phyloP scores from a whole-genome alignment of 53 echinoderm and acorn worm species.

The Antedon mediterranea region DNA sequence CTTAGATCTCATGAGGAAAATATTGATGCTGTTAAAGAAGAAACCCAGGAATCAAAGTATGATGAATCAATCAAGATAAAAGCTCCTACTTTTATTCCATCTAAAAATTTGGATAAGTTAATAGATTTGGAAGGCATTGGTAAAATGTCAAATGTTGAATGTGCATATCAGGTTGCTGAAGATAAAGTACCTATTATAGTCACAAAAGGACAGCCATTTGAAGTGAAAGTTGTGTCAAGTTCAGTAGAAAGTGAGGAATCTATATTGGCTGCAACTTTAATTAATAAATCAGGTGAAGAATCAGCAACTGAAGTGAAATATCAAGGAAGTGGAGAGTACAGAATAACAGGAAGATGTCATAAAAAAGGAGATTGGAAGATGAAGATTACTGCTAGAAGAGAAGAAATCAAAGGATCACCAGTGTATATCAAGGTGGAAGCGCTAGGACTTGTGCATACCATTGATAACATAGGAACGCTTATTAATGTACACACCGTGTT shows the following conservation, averaged over 20 bases:
- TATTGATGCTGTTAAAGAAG: no score
- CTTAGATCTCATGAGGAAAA: no score
- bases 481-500: not conserved
- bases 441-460: not conserved
- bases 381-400: not conserved
- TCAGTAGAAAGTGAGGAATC: not conserved
- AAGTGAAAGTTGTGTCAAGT: not conserved
- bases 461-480: not conserved
- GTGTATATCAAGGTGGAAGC: not conserved
- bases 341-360: not conserved
- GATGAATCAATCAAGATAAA: no score
- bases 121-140: no score
- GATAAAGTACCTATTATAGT: not conserved
- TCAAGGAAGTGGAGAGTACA: not conserved
- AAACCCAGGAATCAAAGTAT: no score
- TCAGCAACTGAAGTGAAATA: not conserved
- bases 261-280: not conserved
- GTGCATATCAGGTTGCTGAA: not conserved
- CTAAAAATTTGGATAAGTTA: no score
- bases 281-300: not conserved
- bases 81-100: no score
- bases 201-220: not conserved
- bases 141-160: not conserved
- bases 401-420: not conserved
- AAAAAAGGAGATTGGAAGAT: not conserved